Base-by-base conservation (phyloP, 2,888 invertebrate genomes). In the Conus canariensis region DNA sequence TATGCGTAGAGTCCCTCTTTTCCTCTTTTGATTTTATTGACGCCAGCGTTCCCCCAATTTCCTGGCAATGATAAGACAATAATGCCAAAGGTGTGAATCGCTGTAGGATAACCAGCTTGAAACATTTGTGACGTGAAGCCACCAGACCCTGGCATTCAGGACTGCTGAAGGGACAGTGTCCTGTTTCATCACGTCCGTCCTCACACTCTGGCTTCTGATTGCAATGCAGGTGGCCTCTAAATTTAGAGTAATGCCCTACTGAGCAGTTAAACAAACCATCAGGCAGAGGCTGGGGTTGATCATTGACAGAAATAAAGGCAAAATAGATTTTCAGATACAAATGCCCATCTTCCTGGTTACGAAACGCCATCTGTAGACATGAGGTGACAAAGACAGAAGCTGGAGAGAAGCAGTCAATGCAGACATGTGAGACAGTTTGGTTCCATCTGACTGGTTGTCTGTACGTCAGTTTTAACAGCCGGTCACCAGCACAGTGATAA, bases 191-290 rank as follows among this genome's bases (percentile, higher is more conserved):
- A 10, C 58, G 82, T 83, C 82, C 82, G 22, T 83, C 58, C 16
- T 58, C 82, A 58, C 82, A 83, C 56, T 83, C 82, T 83, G 82
- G 14, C 82, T 83, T 83, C 82, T 58, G 22, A 22, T 83, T 83
- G 16, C 82, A 83, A 8, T 56, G 7, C 22, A 83, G 58, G 22
- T 58, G n/a, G 6, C 0, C 1, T 1, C 22, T 0, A 83, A 83
- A 83, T 9, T 25, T 83, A 9, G 82, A 0, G 45, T 83, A 83
- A 83, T 83, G 19, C 1, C 8, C 22, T 2, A 83, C 82, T 2
- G 82, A 83, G 22, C 82, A 83, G 82, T 82, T 82, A 22, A 82
- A 82, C 56, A 82, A 22, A 19, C 58, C 82, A 1, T 58, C 58
- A 58, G 56, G 58, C 58, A 82, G 19, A 14, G 30, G 12, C 14